phyloP scores from a whole-genome alignment of 2,888 invertebrate species.

The Belgica antarctica region DNA sequence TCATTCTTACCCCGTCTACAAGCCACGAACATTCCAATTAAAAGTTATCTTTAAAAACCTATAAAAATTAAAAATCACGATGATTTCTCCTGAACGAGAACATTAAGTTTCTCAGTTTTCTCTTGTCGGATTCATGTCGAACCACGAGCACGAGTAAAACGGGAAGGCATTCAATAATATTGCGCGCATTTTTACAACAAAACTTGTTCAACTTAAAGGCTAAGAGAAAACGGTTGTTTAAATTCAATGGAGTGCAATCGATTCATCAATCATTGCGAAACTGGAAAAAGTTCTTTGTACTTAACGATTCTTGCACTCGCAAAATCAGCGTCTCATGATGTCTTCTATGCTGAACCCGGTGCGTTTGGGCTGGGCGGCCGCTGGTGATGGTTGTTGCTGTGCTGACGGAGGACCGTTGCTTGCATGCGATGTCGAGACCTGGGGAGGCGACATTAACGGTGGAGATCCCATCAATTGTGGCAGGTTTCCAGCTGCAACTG shows the following conservation, averaged over 20 bases:
- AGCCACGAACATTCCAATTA: neutral
- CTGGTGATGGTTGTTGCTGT: constrained; percentile 46
- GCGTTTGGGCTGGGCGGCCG: constrained; percentile 63
- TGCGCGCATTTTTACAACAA: constrained; percentile 27
- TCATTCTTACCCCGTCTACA: no score
- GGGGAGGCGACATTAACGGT: constrained; percentile 45
- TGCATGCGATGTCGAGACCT: constrained; percentile 47
- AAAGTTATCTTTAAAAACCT: neutral
- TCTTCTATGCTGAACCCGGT: constrained; percentile 89
- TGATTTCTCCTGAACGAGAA: constrained; percentile 10
- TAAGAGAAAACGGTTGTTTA: constrained; percentile 13
- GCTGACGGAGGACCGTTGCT: constrained; percentile 50
- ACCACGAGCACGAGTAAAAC: no score
- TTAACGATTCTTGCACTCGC: neutral
- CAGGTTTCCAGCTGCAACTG: constrained; percentile 40
- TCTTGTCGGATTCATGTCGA: neutral
- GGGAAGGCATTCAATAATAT: constrained; percentile 1
- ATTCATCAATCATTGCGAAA: neutral
- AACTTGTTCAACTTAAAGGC: neutral
- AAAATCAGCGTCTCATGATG: constrained; percentile 73
- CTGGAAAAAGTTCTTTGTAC: constrained; percentile 13
- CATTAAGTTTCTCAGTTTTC: neutral
- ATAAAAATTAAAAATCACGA: constrained; percentile 14
- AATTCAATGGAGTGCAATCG: neutral
- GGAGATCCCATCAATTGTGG: constrained; percentile 32